Evolutionary conservation across 2,797 vertebrate species (phyloP).

Genomic region (Channa striata): DNA sequence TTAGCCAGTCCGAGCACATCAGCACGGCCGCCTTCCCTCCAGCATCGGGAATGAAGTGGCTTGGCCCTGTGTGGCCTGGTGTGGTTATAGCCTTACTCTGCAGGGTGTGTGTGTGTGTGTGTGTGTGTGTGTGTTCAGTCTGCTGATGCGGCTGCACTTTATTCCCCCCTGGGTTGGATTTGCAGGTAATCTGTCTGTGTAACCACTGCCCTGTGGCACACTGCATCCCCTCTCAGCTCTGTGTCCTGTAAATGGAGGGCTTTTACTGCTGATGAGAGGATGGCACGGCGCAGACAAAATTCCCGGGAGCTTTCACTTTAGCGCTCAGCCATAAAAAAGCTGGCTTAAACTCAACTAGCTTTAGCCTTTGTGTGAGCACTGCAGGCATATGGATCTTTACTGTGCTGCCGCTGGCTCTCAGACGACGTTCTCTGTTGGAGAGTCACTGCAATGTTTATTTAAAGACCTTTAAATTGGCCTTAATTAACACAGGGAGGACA

Average conservation of each 20-base stretch:
- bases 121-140: conserved; percentile 11
- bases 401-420: not conserved
- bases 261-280: conserved; percentile 70
- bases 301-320: conserved; percentile 52
- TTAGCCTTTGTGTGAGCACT: conserved; percentile 38
- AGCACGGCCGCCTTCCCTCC: conserved; percentile 23
- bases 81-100: conserved; percentile 29
- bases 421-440: conserved; percentile 3
- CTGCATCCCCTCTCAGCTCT: conserved; percentile 55
- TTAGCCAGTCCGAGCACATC: conserved; percentile 48
- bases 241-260: conserved; percentile 60
- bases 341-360: conserved; percentile 48
- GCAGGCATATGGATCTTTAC: conserved; percentile 3
- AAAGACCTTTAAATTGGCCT: conserved; percentile 1
- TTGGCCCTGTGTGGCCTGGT: conserved; percentile 22
- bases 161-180: conserved; percentile 59
- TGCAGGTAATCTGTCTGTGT: conserved; percentile 74
- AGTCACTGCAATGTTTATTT: conserved; percentile 13
- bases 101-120: conserved; percentile 8
- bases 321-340: conserved; percentile 45
- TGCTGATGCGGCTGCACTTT: conserved; percentile 42
- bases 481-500: conserved; percentile 8
- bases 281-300: conserved; percentile 59
- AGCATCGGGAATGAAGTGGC: conserved; percentile 48
- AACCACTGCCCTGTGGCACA: conserved; percentile 60